A percentile compares a stretch with the other conserved stretches of the same genome.
Evolutionary conservation across 2,888 invertebrate genomes (phyloP).

Genomic region (Tetragonisca angustula): DNA sequence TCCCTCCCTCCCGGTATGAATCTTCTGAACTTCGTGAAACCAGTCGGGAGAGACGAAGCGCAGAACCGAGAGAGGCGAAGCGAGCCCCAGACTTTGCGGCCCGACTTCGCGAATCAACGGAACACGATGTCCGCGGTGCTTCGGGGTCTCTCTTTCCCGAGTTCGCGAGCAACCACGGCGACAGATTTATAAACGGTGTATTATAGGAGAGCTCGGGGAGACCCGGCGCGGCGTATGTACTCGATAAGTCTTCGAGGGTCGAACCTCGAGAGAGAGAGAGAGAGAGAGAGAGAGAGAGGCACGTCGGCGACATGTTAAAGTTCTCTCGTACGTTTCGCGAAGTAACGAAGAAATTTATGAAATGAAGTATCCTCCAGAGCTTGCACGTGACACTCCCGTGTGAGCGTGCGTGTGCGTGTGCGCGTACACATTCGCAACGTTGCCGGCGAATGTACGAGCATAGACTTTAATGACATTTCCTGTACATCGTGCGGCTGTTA

Average conservation of each 20-base stretch:
- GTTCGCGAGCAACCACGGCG: constrained; percentile 29
- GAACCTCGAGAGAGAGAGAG: constrained; percentile 46
- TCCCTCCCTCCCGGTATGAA: too few relatives aligned
- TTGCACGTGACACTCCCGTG: too few relatives aligned
- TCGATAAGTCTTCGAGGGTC: constrained; percentile 69
- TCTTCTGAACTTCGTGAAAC: constrained; percentile 16
- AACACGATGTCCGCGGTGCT: constrained; percentile 9
- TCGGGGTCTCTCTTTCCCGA: constrained; percentile 11
- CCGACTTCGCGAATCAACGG: constrained; percentile 37
- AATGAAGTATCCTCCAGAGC: constrained; percentile 43
- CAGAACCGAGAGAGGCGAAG: neutral
- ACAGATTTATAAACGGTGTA: constrained; percentile 72
- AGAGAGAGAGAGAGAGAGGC: constrained; percentile 48
- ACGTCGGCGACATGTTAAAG: constrained; percentile 69
- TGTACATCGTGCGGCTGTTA: constrained; percentile 39
- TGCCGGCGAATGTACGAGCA: constrained; percentile 13
- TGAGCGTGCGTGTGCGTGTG: constrained; percentile 1
- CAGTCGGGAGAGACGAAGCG: constrained; percentile 25
- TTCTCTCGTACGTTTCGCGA: constrained; percentile 63
- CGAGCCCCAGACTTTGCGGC: constrained; percentile 15
- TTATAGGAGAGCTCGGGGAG: constrained; percentile 52
- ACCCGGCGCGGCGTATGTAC: constrained; percentile 60
- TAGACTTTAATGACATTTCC: constrained; percentile 56
- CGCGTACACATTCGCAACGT: constrained; percentile 28
- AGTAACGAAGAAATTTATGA: constrained; percentile 75